A percentile compares a stretch with the other conserved stretches of the same genome.
phyloP scores from a whole-genome alignment of 2,797 vertebrate species.

The Enteromius treurensis region DNA sequence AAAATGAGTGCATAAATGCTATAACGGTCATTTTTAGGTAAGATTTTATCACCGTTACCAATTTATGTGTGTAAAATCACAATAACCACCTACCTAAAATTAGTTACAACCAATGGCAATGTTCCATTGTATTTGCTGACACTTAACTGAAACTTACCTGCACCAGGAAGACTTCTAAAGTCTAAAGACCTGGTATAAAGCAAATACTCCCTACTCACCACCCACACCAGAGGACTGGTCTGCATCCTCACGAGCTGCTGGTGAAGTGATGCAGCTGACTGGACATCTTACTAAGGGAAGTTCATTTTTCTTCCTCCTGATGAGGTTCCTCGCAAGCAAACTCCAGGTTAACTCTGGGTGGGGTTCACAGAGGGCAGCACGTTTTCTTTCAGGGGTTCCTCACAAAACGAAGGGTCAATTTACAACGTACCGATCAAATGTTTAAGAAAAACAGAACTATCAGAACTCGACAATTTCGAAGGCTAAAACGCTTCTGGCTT shows the following conservation, averaged over 20 bases:
- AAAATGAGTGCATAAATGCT: not conserved
- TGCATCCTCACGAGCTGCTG: conserved; percentile 18
- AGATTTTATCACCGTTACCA: not conserved
- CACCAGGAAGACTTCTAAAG: conserved; percentile 23
- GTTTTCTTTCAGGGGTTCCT: conserved; percentile 44
- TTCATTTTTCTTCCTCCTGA: conserved; percentile 28
- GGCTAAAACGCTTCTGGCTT: conserved; percentile 48
- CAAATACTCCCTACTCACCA: conserved; percentile 56
- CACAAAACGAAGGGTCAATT: conserved; percentile 36
- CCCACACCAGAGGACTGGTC: conserved; percentile 34
- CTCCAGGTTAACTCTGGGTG: conserved; percentile 50
- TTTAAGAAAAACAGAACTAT: conserved; percentile 48
- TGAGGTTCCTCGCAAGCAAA: conserved; percentile 43
- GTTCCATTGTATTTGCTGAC: not conserved
- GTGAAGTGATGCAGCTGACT: conserved; percentile 37
- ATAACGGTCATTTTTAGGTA: not conserved
- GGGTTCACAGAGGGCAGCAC: conserved; percentile 37
- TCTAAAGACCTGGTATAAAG: conserved; percentile 37
- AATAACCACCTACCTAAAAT: not conserved
- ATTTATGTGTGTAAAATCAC: not conserved
- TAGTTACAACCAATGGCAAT: conserved; percentile 5
- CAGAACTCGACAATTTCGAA: conserved; percentile 34
- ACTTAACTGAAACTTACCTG: conserved; percentile 58
- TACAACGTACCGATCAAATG: conserved; percentile 32
- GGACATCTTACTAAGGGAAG: conserved; percentile 48